Evolutionary conservation across 1,140 invertebrate species (phyloP).

Genomic region (Brachionus sp.): DNA sequence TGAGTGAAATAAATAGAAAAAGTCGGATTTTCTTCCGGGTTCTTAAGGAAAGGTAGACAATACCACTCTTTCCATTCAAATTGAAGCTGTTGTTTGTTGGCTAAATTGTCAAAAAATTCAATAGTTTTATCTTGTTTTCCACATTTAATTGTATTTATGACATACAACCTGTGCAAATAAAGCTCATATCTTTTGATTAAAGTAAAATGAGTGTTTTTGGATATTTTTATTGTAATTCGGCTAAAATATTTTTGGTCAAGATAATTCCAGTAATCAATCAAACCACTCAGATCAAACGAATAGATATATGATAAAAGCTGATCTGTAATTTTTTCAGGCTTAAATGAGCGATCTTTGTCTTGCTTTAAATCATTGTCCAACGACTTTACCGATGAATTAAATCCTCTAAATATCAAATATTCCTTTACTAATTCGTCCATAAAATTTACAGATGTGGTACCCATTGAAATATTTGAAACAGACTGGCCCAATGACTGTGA

Average conservation of each 20-base stretch:
- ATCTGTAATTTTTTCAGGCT: constrained; percentile 84
- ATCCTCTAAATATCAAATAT: constrained; percentile 84
- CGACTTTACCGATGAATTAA: constrained; percentile 73
- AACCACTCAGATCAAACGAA: constrained; percentile 70
- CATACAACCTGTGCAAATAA: constrained; percentile 79
- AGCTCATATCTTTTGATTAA: constrained; percentile 81
- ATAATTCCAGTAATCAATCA: constrained; percentile 81
- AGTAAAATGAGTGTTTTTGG: constrained; percentile 71
- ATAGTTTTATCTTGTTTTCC: constrained; percentile 76
- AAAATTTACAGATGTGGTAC: constrained; percentile 57
- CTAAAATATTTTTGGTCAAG: constrained; percentile 79
- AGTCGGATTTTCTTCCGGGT: constrained; percentile 80
- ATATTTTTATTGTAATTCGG: constrained; percentile 62
- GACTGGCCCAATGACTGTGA: neutral
- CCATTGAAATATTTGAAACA: neutral
- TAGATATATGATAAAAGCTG: constrained; percentile 75
- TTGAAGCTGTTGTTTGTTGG: constrained; percentile 78
- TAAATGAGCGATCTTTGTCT: constrained; percentile 84
- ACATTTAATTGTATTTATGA: constrained; percentile 77
- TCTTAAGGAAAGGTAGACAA: constrained; percentile 82
- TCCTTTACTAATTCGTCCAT: constrained; percentile 84
- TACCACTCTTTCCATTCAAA: constrained; percentile 96
- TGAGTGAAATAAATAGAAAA: constrained; percentile 84
- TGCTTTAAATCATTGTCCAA: constrained; percentile 81
- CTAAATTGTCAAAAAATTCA: constrained; percentile 84